Evolutionary conservation across 1,140 invertebrate genomes (phyloP).

Genomic region (Zaprionus ghesquierei): DNA sequence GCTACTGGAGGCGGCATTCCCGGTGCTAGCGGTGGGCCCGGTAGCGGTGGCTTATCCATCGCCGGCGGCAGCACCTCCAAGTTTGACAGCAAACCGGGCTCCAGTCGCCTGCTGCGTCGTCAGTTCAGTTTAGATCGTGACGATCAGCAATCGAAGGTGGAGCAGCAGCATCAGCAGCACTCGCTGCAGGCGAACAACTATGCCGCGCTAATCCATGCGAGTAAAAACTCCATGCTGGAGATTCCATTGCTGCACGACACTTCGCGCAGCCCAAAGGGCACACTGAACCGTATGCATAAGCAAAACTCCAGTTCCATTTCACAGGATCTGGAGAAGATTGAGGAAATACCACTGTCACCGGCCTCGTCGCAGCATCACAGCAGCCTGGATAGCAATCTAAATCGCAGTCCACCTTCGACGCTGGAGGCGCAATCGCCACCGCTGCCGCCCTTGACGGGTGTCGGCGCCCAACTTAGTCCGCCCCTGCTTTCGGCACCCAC

Average conservation of each 20-base stretch:
- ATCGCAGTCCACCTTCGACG: conserved; percentile 77
- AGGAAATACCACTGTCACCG: conserved; percentile 85
- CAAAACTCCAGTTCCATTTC: conserved; percentile 89
- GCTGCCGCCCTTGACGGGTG: conserved; percentile 3
- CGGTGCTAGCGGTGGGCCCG: conserved; percentile 13
- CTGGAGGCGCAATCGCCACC: conserved; percentile 72
- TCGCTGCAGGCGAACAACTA: conserved; percentile 68
- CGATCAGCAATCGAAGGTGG: conserved; percentile 82
- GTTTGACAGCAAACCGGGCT: conserved; percentile 72
- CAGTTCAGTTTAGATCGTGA: conserved; percentile 89
- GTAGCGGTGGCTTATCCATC: conserved; percentile 47
- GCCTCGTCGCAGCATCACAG: conserved; percentile 77
- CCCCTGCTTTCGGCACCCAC: conserved; percentile 69
- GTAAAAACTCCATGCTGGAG: conserved; percentile 70
- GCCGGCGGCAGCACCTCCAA: conserved; percentile 49
- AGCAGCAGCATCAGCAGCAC: conserved; percentile 68
- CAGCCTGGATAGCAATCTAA: conserved; percentile 79
- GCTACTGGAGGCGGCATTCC: conserved; percentile 19
- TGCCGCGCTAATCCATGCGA: conserved; percentile 50
- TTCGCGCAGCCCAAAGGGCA: conserved; percentile 71
- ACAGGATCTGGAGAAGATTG: conserved; percentile 88
- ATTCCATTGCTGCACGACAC: conserved; percentile 73
- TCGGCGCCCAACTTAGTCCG: conserved; percentile 37
- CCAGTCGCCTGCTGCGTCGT: conserved; percentile 85
- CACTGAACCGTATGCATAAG: conserved; percentile 84